These are phyloP conservation scores for Calycopis cecrops DNA, from an alignment of 1,140 invertebrate genomes.

Conservation along the genomic window DNA sequence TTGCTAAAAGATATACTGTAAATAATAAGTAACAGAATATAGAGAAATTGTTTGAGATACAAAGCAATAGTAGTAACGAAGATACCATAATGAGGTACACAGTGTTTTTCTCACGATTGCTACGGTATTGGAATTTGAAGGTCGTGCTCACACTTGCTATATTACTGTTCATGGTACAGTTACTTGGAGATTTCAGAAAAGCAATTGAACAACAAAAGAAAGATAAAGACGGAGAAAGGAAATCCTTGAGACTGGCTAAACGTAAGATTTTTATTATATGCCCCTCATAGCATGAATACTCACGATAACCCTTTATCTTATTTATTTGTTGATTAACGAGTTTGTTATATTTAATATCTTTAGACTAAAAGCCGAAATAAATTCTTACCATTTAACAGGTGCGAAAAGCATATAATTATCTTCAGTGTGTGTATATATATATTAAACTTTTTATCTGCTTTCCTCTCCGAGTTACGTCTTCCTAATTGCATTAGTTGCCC, in stretches of 20 bases:
- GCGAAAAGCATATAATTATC: too few species aligned
- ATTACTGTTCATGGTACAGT: constrained; percentile 89
- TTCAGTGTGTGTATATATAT: too few species aligned
- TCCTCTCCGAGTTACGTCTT: too few species aligned
- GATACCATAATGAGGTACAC: constrained; percentile 56
- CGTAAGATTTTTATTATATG: constrained; percentile 42
- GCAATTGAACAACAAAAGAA: constrained; percentile 54
- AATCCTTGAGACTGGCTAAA: constrained; percentile 57
- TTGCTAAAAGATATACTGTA: constrained; percentile 55
- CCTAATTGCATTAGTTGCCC: too few species aligned
- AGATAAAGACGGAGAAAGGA: constrained; percentile 57
- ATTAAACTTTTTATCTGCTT: too few species aligned
- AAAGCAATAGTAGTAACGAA: constrained; percentile 20
- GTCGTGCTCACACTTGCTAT: constrained; percentile 84
- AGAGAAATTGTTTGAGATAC: neutral
- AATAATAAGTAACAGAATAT: constrained; percentile 15
- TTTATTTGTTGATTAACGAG: too few species aligned
- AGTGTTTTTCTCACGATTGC: constrained; percentile 82
- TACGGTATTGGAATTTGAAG: constrained; percentile 89
- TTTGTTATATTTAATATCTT: too few species aligned
- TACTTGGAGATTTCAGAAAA: constrained; percentile 80
- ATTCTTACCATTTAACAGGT: too few species aligned
- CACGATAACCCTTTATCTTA: too few species aligned
- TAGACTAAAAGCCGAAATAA: too few species aligned
- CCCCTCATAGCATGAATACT: too few species aligned